These are phyloP conservation scores for Otolemur garnettii DNA, from an alignment of 2,113 vertebrate genomes.

Conservation along the genomic window DNA sequence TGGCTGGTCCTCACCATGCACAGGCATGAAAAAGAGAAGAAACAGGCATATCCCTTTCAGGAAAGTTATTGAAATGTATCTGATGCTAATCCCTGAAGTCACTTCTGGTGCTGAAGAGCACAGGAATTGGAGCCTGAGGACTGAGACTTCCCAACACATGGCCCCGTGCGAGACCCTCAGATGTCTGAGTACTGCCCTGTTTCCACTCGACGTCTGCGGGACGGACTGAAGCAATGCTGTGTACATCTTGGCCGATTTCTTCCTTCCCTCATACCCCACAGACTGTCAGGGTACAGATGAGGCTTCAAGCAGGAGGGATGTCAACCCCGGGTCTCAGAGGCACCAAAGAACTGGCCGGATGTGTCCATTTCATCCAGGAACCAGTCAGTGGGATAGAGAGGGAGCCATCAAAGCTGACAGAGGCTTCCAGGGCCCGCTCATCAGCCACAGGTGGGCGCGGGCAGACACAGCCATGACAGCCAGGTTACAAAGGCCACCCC, in stretches of 20 bases:
- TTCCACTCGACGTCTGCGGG: no score
- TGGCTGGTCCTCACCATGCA: rapidly evolving
- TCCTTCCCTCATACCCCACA: neutral
- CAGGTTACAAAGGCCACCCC: neutral
- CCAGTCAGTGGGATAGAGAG: rapidly evolving
- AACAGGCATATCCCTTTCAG: neutral
- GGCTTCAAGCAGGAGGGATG: rapidly evolving
- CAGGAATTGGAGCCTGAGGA: neutral
- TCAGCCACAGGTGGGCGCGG: neutral
- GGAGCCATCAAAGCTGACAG: neutral
- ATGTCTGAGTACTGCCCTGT: neutral
- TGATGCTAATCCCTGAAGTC: neutral
- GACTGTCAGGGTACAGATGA: rapidly evolving
- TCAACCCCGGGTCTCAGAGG: neutral
- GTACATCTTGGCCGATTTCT: rapidly evolving
- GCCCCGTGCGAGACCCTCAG: neutral
- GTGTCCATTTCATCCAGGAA: neutral
- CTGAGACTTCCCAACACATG: neutral
- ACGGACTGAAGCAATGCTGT: rapidly evolving
- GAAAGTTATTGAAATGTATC: neutral
- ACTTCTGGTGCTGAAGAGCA: neutral
- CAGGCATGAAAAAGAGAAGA: neutral
- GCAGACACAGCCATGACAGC: neutral
- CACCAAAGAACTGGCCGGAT: neutral
- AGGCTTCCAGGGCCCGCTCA: neutral